A percentile compares a stretch with the other conserved stretches of the same genome.
These are phyloP conservation scores for Leguminivora glycinivorella DNA, from an alignment of 1,140 invertebrate species.

Conservation along the genomic window DNA sequence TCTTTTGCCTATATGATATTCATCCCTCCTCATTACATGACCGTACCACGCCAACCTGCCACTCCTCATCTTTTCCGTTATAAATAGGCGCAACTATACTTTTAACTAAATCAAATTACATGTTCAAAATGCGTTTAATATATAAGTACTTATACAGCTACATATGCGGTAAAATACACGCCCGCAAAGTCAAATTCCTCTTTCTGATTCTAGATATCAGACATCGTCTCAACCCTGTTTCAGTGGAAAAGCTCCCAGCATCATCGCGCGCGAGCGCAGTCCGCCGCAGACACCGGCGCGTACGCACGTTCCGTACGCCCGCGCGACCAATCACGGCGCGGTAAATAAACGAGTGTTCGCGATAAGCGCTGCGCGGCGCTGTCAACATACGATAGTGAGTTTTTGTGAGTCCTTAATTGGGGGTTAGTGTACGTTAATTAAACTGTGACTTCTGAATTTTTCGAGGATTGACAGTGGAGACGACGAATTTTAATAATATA, in stretches of 20 bases:
- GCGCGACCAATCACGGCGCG: not conserved
- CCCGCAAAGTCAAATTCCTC: too few species aligned
- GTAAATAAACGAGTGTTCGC: constrained; percentile 1
- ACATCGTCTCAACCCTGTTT: not conserved
- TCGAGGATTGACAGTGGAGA: not conserved
- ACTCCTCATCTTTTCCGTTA: too few species aligned
- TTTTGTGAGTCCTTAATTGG: constrained; percentile 14
- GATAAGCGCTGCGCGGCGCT: not conserved
- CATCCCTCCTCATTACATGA: too few species aligned
- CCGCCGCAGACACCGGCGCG: constrained; percentile 14
- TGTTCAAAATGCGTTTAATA: too few species aligned
- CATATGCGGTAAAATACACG: too few species aligned
- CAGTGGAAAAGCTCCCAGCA: not conserved
- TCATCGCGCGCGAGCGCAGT: not conserved
- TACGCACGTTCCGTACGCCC: not conserved
- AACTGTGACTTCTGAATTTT: not conserved
- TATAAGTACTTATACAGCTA: too few species aligned
- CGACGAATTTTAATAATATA: not conserved
- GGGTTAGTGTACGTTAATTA: constrained; percentile 7
- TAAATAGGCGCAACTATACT: too few species aligned
- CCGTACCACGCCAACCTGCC: too few species aligned
- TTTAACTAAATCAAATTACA: too few species aligned
- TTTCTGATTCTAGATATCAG: too few species aligned
- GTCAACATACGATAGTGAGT: constrained; percentile 16
- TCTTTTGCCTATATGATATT: too few species aligned